Evolutionary conservation across 2,888 invertebrate genomes (phyloP), one percentile per base, ranked within the genome.

Genomic region (Oscheius sp.): DNA sequence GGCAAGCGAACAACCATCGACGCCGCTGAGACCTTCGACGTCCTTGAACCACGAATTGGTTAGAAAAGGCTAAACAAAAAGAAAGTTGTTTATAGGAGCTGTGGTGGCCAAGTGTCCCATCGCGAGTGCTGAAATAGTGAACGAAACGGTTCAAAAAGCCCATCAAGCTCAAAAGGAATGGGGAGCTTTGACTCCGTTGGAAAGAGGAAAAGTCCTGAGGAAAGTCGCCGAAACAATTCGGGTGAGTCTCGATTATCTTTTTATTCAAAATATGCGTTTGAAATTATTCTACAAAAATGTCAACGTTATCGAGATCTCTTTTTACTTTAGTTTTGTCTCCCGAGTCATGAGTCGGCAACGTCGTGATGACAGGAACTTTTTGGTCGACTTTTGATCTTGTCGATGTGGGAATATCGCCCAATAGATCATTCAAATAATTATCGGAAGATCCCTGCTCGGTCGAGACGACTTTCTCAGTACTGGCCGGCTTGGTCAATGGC

Each of bases 41-140:
- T 80, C 29, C 72, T 64, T 37, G 82, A 80, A 64, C 81, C 81
- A 0, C 52, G 77, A 37, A 80, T 52, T 37, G 80, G 79, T 67
- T 50, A 39, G 20, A 50, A 23, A n/a, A n/a, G n/a, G n/a, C n/a
- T n/a, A n/a, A n/a, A n/a, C n/a, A n/a, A n/a, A n/a, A n/a, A n/a
- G n/a, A n/a, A n/a, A n/a, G n/a, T n/a, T n/a, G n/a, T n/a, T n/a
- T n/a, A n/a, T 29, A 77, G 73, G 78, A n/a, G 37, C 79, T 33
- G 73, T 78, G 37, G 77, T 79, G 15, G 78, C 77, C 39, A 46
- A 73, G 29, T 81, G 75, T 58, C 78, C 78, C 17, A 71, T 73
- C 52, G 80, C 78, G 25, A 57, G 29, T 23, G 63, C 73, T 0
- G 57, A 58, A 12, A 48, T 65, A 1, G 78, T 80, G 10, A 76